Evolutionary conservation across 2,113 vertebrate genomes (phyloP), one percentile per base, ranked within the genome.

Genomic region (Rhea americana): DNA sequence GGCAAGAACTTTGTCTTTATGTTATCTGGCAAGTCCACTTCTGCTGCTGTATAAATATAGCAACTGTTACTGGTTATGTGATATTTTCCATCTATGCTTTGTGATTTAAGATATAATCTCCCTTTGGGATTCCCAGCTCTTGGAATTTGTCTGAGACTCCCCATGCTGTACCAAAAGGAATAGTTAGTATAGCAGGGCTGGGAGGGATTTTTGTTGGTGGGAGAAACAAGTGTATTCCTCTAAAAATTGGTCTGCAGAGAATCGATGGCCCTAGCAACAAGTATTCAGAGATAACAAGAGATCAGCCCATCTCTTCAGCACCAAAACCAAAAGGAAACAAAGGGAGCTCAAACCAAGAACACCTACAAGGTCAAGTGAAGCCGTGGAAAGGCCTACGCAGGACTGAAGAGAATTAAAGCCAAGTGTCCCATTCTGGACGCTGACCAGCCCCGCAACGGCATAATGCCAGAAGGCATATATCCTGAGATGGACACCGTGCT

Each of bases 1-100:
- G 80, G 48, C 51, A 86, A 87, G 73, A 78, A 88, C 43, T 88
- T 88, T 39, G 56, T 58, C 70, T 82, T 85, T 39, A 5, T 20
- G 17, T 61, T 88, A 35, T 32, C 68, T 77, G 66, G 35, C 20
- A 85, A 81, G n/a, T 30, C 51, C 61, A 35, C 72, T 45, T 2
- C 4, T 83, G 79, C 55, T 30, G 43, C 17, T 53, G 26, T 9
- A 41, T 39, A 78, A 93, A 78, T 28, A 65, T 37, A 83, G 50
- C 15, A 65, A 43, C 0, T 1, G 5, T 92, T 61, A 30, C 1
- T 51, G 32, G 51, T 17, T 43, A 14, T 30, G 51, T 63, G 51
- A 66, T 35, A 13, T 2, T 89, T 83, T 14, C 5, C 13, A 61
- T 71, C 65, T 62, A 45, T 81, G 58, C 83, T n/a, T 51, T 66